These are phyloP conservation scores for Leptodactylus fallax DNA, from an alignment of 2,797 vertebrate genomes.

Conservation along the genomic window DNA sequence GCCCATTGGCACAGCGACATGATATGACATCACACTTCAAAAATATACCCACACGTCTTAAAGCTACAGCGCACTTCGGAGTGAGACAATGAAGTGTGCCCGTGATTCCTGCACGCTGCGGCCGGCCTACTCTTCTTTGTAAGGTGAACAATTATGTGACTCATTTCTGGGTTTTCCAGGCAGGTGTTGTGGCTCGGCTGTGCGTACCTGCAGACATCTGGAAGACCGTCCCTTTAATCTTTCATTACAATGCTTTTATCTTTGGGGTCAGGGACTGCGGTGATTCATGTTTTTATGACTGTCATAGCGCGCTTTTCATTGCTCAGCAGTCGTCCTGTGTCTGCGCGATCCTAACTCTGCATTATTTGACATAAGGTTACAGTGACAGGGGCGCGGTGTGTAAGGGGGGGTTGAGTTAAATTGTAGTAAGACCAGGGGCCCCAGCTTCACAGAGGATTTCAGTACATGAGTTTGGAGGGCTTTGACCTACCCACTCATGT, in stretches of 20 bases:
- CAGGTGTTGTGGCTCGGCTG: conserved; percentile 11
- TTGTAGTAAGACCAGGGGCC: too few relatives aligned
- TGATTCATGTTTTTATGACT: not conserved
- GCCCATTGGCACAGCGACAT: not conserved
- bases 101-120: not conserved
- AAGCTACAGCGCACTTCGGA: not conserved
- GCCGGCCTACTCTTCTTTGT: not conserved
- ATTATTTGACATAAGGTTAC: too few relatives aligned
- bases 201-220: not conserved
- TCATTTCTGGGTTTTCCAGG: not conserved
- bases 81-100: not conserved
- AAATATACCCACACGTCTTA: conserved; percentile 14
- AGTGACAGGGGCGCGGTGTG: too few relatives aligned
- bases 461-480: too few relatives aligned
- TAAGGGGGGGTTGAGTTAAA: too few relatives aligned
- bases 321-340: not conserved
- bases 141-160: not conserved
- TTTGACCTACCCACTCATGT: too few relatives aligned
- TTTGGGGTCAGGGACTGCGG: not conserved
- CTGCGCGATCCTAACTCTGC: too few relatives aligned
- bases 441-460: too few relatives aligned
- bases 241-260: not conserved
- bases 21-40: not conserved
- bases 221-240: not conserved
- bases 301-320: not conserved